Base-by-base conservation (phyloP, 2,113 vertebrate genomes). In the Holacanthus passer region DNA sequence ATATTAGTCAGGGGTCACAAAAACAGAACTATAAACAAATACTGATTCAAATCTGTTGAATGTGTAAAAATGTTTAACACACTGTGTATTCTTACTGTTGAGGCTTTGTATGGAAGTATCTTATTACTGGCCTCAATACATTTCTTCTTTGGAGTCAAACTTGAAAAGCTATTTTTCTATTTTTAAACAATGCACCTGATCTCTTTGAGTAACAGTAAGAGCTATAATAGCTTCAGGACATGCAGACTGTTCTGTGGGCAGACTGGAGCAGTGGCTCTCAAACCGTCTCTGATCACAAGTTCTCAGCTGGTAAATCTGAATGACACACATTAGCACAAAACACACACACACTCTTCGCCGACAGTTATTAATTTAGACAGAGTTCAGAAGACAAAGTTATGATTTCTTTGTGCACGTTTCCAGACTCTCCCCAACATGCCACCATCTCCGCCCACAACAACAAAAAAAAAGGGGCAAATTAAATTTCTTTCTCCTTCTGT, bases 381-480 rank as follows among this genome's bases (percentile, higher is more conserved):
- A 53, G 62, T 19, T 58, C 71, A 50, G 43, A 80, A 71, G 45
- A 70, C 58, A 52, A 74, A 79, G 69, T 39, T n/a, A 27, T 59
- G 66, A 77, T 86, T 77, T 79, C 31, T 77, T 74, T 60, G 27
- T 58, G 45, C 1, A 2, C 58, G 65, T 29, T 48, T 73, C 27
- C 7, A 53, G 59, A 50, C 19, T 39, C 55, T 35, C 1, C 8
- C 8, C 32, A 66, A 68, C 29, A 7, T 32, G 24, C n/a, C 29
- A 7, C 62, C 41, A 68, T 74, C 68, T 71, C 65, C 37, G 20
- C 53, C 48, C 20, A 65, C 24, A 64, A 35, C 29, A 41, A 63
- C 22, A 64, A 67, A 65, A 67, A 47, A 63, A 63, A 29, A 20
- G 7, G 43, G 58, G 13, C 0, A 31, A 48, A 48, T 56, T 5